Percentiles rank a stretch among this genome's conserved stretches.
Evolutionary conservation across 2,113 vertebrate genomes (phyloP).

Genomic region (Gadus chalcogrammus): DNA sequence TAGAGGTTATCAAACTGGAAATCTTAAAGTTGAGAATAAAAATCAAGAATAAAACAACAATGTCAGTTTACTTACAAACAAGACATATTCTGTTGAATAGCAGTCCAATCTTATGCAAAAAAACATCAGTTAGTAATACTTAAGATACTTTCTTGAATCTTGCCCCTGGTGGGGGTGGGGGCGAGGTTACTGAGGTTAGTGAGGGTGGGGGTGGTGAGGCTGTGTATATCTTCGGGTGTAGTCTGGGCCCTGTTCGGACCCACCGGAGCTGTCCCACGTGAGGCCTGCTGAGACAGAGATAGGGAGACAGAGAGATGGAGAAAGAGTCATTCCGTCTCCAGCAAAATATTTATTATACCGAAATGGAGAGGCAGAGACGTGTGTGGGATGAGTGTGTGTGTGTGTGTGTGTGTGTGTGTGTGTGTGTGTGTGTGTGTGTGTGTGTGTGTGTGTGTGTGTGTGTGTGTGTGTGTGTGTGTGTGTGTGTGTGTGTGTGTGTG

Average conservation of each 20-base stretch:
- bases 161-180: constrained; percentile 6
- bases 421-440: constrained; percentile 14
- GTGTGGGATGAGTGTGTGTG: constrained; percentile 21
- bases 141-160: no score
- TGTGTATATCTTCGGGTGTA: constrained; percentile 48
- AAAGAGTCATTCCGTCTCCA: constrained; percentile 51
- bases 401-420: constrained; percentile 14
- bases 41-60: no score
- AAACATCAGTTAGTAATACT: no score
- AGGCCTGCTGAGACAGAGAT: constrained; percentile 29
- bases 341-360: constrained; percentile 68
- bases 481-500: constrained; percentile 14
- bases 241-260: constrained; percentile 46
- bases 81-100: no score
- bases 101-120: no score
- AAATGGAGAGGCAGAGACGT: constrained; percentile 21
- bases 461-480: constrained; percentile 12
- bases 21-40: no score
- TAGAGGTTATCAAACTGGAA: no score
- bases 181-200: neutral
- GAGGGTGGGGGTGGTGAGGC: constrained; percentile 10
- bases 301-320: constrained; percentile 23
- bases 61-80: no score
- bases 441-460: constrained; percentile 23
- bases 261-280: constrained; percentile 37